Base-by-base conservation (phyloP, 2,888 invertebrate genomes). In the Diachrysia chrysitis region DNA sequence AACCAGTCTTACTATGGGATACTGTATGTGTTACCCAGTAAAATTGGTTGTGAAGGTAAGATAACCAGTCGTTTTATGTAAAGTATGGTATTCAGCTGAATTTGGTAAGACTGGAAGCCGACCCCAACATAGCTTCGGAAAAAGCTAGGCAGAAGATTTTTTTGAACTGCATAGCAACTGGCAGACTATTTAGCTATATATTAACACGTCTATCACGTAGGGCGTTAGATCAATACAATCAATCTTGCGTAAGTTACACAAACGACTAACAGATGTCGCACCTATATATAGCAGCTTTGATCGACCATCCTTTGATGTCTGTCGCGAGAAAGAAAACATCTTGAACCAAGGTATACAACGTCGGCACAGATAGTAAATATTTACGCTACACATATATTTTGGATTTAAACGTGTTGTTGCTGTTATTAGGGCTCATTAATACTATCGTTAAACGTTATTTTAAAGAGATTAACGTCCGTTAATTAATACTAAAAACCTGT, bases 271-370 rank as follows among this genome's bases (percentile, higher is more conserved):
- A 91, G 87, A 88, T 87, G 89, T 81, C 83, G 73, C 37, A 58
- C 66, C 81, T 80, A 82, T 68, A 78, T 85, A 89, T 88, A 87
- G 83, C 19, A 78, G 63, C 88, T 90, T 89, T 90, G 89, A 90
- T 90, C 85, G 74, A 66, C 67, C 29, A 57, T 70, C 68, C 83
- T 88, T 87, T 89, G 89, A 89, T 84, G 85, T 87, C 62, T 66
- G 61, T 42, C 71, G 73, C 66, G 17, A 42, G 73, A 75, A 83
- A 72, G 71, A 83, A 77, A 77, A 67, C 69, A 82, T 25, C 17
- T 55, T 61, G 60, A 51, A 46, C 0, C n/a, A 16, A 0, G 5
- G 42, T 23, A n/a, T 25, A 25, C 25, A 25, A 54, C n/a, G 25
- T 16, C 16, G 16, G 16, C 19, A 9, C 19, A 21, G 48, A 51